Base-by-base conservation (phyloP, 35 echinoderm and acorn worm species). In the Lytechinus pictus region DNA sequence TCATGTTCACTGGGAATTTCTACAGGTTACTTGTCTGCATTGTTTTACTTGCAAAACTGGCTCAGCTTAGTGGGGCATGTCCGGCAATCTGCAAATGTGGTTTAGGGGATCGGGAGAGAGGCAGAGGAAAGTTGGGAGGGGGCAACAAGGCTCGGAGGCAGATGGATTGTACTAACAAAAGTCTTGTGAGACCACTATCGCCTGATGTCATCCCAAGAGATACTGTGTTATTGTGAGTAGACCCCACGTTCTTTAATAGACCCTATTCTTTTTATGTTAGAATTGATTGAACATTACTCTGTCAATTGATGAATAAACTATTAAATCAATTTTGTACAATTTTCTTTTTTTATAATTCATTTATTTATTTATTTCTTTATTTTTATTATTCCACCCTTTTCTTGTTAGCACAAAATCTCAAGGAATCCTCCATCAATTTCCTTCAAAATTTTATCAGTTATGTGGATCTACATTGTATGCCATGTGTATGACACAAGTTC, bases 191-290 rank as follows among this genome's bases (percentile, higher is more conserved):
- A 16, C 92, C 92, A 24, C 55, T 93, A 55, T 19, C 92, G n/a
- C 54, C 54, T 57, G 54, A 93, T 93, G 4, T n/a, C 10, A 54
- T 93, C 12, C 92, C 92, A 0, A 9, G 9, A 28, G 92, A 93
- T 54, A 93, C 92, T 6, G 92, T 93, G 28, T 57, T 93, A 55
- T 28, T 93, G 92, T 93, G 28, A 93, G 92, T 93, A 54, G 9
- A 71, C 2, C 61, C 12, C 10, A 12, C 9, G 16, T 3, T 10
- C 3, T 60, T 9, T 7, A 12, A 16, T 60, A 60, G 57, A 60
- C 16, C 12, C 57, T 10, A 16, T 60, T 44, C 33, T 44, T 44
- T 44, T 44, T 44, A 1, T 44, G 33, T 44, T 44, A 44, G 33
- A 44, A 44, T 44, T 44, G 33, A 44, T 44, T 44, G 33, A 44